Conservation (phyloP, 1,140 invertebrate species). For the Laodelphax striatellus region DNA sequence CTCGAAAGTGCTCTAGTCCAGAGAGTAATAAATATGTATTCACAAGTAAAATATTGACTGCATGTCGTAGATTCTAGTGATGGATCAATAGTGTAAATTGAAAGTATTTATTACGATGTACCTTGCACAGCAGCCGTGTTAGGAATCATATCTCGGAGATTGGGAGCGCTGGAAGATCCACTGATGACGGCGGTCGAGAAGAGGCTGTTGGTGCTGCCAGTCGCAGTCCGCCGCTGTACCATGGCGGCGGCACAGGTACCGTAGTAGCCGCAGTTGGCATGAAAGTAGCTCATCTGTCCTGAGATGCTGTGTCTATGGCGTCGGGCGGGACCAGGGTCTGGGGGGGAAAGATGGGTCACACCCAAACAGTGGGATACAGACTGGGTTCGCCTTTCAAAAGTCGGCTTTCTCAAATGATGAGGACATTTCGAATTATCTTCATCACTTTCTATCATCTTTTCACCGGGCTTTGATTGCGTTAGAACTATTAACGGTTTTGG, state of each 20-base stretch:
- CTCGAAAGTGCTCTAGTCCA: too few relatives aligned
- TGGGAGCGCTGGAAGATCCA: constrained; percentile 80
- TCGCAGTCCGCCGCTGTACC: constrained; percentile 7
- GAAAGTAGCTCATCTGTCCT: constrained; percentile 84
- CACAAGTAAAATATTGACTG: too few relatives aligned
- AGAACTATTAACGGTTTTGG: too few relatives aligned
- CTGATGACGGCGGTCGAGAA: constrained; percentile 92
- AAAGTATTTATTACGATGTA: too few relatives aligned
- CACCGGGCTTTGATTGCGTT: too few relatives aligned
- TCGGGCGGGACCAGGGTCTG: constrained; percentile 17
- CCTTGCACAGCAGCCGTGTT: constrained; percentile 55
- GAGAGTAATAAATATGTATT: too few relatives aligned
- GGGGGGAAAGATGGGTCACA: constrained; percentile 12
- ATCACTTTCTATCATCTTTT: too few relatives aligned
- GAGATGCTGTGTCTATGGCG: constrained; percentile 87
- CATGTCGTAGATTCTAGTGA: too few relatives aligned
- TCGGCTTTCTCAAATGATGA: neutral
- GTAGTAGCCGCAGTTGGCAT: constrained; percentile 37
- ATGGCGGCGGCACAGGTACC: constrained; percentile 48
- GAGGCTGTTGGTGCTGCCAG: constrained; percentile 60
- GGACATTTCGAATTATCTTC: too few relatives aligned
- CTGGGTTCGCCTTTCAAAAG: constrained; percentile 2
- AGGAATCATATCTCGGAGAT: constrained; percentile 75
- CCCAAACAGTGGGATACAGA: constrained; percentile 13
- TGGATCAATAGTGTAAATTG: too few relatives aligned